Evolutionary conservation across 2,113 vertebrate species (phyloP).

Genomic region (Saccopteryx leptura): DNA sequence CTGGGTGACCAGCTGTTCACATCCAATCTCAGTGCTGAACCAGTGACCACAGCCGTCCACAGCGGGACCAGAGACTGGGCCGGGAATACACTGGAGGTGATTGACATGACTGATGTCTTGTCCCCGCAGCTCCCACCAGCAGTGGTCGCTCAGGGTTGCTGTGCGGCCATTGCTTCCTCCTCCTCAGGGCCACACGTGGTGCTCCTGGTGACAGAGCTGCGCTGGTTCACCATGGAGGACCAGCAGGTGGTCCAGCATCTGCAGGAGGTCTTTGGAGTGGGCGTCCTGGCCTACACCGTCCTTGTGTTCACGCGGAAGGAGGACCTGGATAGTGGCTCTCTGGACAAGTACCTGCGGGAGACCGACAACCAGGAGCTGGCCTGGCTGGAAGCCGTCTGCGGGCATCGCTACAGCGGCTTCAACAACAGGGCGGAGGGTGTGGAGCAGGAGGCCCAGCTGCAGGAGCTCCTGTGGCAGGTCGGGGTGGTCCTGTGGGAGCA

Average conservation of each 20-base stretch:
- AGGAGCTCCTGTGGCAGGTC: too few species aligned
- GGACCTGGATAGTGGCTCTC: not conserved
- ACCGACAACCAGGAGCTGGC: not conserved
- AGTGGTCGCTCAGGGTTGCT: rapidly evolving
- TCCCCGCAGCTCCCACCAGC: rapidly evolving
- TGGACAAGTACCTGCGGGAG: not conserved
- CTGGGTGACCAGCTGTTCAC: too few species aligned
- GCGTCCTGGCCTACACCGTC: slow-evolving; percentile 58
- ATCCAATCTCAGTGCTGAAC: not conserved
- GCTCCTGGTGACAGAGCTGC: slow-evolving; percentile 64
- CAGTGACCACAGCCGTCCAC: slow-evolving; percentile 39
- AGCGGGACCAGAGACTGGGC: not conserved
- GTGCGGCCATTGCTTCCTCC: not conserved
- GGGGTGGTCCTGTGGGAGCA: too few species aligned
- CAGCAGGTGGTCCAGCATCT: not conserved
- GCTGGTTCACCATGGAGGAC: slow-evolving; percentile 51
- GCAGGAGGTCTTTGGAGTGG: not conserved
- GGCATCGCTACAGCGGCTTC: slow-evolving; percentile 63
- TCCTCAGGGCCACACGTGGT: not conserved
- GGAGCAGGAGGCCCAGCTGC: slow-evolving; percentile 56
- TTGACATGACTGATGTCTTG: slow-evolving; percentile 69
- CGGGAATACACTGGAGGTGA: slow-evolving; percentile 50
- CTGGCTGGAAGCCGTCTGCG: not conserved
- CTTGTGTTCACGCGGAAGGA: slow-evolving; percentile 72
- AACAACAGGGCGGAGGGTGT: not conserved